A percentile compares a stretch with the other conserved stretches of the same genome.
Conservation (phyloP, 2,797 vertebrate genomes). For the Vespertilio murinus region DNA sequence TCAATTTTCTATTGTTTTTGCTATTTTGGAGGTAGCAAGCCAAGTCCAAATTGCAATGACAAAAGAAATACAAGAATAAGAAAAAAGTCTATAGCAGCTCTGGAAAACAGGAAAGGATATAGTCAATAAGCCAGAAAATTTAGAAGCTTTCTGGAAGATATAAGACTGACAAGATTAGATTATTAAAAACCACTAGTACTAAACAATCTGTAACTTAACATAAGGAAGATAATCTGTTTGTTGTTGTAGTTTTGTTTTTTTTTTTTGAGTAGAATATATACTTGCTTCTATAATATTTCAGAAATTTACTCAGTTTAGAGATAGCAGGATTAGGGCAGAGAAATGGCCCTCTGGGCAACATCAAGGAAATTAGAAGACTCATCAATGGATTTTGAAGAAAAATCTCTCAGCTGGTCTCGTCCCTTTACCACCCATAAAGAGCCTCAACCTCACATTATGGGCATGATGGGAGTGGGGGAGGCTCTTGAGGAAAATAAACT, state of each 20-base stretch:
- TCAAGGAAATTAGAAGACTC: neutral
- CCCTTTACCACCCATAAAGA: neutral
- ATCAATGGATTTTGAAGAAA: neutral
- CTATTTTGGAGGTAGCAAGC: neutral
- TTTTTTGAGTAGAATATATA: slow-evolving; percentile 32
- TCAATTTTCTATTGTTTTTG: neutral
- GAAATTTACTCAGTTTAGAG: neutral
- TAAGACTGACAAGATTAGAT: neutral
- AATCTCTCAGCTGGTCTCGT: neutral
- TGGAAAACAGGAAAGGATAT: neutral
- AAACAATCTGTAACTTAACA: neutral
- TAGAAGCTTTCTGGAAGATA: neutral
- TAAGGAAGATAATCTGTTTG: neutral
- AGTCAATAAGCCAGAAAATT: neutral
- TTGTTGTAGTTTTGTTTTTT: too few species aligned
- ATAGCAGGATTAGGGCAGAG: neutral
- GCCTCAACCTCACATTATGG: neutral
- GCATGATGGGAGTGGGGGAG: neutral
- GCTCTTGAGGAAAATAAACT: neutral
- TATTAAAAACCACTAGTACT: neutral
- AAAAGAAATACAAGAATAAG: neutral
- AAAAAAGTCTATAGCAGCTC: neutral
- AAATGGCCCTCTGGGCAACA: neutral
- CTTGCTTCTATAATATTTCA: neutral
- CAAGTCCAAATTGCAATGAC: neutral